Percentiles rank a stretch among this genome's conserved stretches.
Evolutionary conservation across 2,888 invertebrate genomes (phyloP).

Genomic region (Cephus nigrinus): DNA sequence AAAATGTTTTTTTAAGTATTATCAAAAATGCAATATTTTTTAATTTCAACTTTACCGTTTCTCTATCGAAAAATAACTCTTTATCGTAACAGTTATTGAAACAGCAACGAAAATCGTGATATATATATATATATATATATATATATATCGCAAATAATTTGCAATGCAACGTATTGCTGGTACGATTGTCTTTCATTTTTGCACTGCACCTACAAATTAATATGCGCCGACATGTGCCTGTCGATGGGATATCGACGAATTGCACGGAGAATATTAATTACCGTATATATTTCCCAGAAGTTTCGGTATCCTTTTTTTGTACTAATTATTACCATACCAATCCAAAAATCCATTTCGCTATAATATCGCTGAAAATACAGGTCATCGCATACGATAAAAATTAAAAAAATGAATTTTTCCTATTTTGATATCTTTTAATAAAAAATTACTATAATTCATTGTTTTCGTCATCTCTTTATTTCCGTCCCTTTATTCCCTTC

Average conservation of each 20-base stretch:
- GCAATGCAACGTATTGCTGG: slow-evolving; percentile 16
- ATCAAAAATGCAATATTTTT: background rate
- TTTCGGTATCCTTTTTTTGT: background rate
- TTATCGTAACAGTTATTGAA: background rate
- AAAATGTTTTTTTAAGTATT: too few relatives aligned
- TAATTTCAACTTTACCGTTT: slow-evolving; percentile 26
- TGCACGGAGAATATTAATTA: background rate
- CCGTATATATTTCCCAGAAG: background rate
- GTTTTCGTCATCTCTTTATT: background rate
- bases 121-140: background rate
- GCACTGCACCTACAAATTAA: slow-evolving; percentile 31
- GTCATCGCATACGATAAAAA: background rate
- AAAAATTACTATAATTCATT: background rate
- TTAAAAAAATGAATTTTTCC: background rate
- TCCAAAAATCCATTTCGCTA: background rate
- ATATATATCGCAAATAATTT: slow-evolving; percentile 20
- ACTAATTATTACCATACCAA: background rate
- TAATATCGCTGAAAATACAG: background rate
- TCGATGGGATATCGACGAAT: slow-evolving; percentile 5
- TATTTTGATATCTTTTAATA: background rate
- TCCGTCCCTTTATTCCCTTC: slow-evolving; percentile 7
- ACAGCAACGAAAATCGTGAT: slow-evolving; percentile 2
- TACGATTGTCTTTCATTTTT: slow-evolving; percentile 34
- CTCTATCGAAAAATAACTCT: slow-evolving; percentile 22
- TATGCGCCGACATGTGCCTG: slow-evolving; percentile 19